Conservation (phyloP, 2,888 invertebrate species). For the Tenthredo amoena region DNA sequence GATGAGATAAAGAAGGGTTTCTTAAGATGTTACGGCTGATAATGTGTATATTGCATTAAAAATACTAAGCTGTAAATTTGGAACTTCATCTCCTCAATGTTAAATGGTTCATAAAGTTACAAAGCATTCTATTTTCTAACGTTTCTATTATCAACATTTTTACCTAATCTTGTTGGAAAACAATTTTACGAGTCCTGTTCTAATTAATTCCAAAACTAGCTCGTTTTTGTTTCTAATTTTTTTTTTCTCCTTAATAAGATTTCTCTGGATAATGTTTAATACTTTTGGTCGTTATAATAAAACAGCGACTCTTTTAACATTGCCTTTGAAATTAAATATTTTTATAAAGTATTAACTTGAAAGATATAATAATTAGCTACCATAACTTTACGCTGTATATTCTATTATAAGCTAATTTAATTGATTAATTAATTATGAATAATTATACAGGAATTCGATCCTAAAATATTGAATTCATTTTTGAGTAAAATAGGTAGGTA, state of each 20-base stretch:
- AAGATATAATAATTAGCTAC: conserved; percentile 52
- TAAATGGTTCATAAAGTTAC: conserved; percentile 69
- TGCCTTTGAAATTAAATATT: conserved; percentile 52
- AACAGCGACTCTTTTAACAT: conserved; percentile 48
- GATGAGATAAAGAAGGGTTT: conserved; percentile 19
- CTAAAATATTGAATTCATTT: conserved; percentile 48
- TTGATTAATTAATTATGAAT: conserved; percentile 49
- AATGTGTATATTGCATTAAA: conserved; percentile 35
- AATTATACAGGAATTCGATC: conserved; percentile 46
- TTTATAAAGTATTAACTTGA: conserved; percentile 49
- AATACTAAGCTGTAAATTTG: conserved; percentile 47
- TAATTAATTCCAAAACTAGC: conserved; percentile 37
- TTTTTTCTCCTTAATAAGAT: not conserved
- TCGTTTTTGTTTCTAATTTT: not conserved
- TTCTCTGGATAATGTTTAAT: conserved; percentile 35
- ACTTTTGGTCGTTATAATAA: conserved; percentile 34
- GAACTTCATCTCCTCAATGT: conserved; percentile 67
- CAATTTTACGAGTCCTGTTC: conserved; percentile 44
- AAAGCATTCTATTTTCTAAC: conserved; percentile 69
- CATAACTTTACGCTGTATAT: conserved; percentile 52
- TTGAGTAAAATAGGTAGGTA: conserved; percentile 38
- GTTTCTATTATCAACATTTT: conserved; percentile 68
- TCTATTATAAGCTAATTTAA: conserved; percentile 50
- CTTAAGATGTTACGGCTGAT: conserved; percentile 22
- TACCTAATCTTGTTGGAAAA: conserved; percentile 35